These are phyloP conservation scores for Ciona savignyi DNA, from an alignment of 23 tunicate species.

Conservation along the genomic window DNA sequence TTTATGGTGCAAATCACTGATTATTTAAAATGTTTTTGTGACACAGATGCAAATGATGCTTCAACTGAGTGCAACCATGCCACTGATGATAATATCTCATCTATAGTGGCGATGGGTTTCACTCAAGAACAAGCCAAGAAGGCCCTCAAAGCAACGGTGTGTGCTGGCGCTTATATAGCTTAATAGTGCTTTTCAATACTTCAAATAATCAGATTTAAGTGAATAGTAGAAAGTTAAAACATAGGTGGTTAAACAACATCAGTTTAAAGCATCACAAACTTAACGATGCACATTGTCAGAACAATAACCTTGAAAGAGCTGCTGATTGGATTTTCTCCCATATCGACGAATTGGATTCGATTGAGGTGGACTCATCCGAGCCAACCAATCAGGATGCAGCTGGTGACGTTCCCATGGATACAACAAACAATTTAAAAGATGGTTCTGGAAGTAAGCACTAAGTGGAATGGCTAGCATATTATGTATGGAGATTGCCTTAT, in stretches of 20 bases:
- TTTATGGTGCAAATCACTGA: no score
- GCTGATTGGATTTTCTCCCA: slow-evolving; percentile 97
- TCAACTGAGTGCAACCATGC: not conserved
- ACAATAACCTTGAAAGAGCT: slow-evolving; percentile 87
- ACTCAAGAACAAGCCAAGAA: slow-evolving; percentile 69
- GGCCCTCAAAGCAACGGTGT: slow-evolving; percentile 77
- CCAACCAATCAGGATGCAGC: slow-evolving; percentile 30
- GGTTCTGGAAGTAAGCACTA: slow-evolving; percentile 40
- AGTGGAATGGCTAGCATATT: no score
- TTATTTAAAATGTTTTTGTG: no score
- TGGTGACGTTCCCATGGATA: slow-evolving; percentile 32
- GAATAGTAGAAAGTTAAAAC: no score
- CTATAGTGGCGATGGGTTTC: slow-evolving; percentile 88
- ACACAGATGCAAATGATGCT: no score
- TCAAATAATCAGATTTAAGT: no score
- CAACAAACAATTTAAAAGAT: slow-evolving; percentile 9
- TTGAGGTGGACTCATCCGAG: not conserved
- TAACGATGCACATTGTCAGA: no score
- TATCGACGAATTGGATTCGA: slow-evolving; percentile 55
- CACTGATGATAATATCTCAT: slow-evolving; percentile 34
- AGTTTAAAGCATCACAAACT: no score
- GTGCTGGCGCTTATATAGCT: not conserved
- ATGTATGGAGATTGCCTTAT: no score
- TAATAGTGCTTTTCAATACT: no score
- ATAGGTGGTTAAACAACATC: not conserved